Evolutionary conservation across 2,113 vertebrate genomes (phyloP).

Genomic region (Plestiodon gilberti): DNA sequence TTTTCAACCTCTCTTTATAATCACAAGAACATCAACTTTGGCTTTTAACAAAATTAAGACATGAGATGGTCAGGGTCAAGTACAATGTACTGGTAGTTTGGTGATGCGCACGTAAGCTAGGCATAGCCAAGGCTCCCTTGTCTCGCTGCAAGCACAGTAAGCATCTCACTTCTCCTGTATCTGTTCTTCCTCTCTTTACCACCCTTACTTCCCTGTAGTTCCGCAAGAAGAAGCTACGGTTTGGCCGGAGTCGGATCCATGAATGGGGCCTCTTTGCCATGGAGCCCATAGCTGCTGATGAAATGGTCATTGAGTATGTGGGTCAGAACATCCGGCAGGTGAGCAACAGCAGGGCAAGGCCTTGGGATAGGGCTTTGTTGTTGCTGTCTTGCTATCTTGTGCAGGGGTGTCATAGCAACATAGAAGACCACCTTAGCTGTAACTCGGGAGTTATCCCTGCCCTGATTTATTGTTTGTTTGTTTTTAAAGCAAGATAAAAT

Average conservation of each 20-base stretch:
- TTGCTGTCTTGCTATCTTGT: neutral
- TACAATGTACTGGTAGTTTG: neutral
- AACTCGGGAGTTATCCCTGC: neutral
- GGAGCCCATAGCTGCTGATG: conserved; percentile 94
- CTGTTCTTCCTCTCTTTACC: neutral
- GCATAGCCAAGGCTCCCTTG: neutral
- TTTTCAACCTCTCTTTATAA: neutral
- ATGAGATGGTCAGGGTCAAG: neutral
- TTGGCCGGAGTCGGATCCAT: conserved; percentile 92
- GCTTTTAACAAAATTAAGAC: neutral
- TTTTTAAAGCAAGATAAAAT: neutral
- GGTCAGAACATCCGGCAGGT: conserved; percentile 97
- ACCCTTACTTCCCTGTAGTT: conserved; percentile 74
- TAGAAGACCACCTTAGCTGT: neutral
- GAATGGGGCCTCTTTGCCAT: conserved; percentile 97
- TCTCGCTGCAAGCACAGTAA: neutral
- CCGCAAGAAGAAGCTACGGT: conserved; percentile 93
- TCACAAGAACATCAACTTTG: neutral
- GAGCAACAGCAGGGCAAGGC: neutral
- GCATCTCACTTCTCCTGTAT: no score
- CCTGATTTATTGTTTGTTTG: neutral
- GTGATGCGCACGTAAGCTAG: no score
- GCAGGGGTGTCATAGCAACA: neutral
- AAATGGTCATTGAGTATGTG: conserved; percentile 98
- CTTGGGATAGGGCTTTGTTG: neutral